A percentile compares a stretch with the other conserved stretches of the same genome.
Conservation (phyloP, 2,113 vertebrate genomes). For the Hipposideros armiger region DNA sequence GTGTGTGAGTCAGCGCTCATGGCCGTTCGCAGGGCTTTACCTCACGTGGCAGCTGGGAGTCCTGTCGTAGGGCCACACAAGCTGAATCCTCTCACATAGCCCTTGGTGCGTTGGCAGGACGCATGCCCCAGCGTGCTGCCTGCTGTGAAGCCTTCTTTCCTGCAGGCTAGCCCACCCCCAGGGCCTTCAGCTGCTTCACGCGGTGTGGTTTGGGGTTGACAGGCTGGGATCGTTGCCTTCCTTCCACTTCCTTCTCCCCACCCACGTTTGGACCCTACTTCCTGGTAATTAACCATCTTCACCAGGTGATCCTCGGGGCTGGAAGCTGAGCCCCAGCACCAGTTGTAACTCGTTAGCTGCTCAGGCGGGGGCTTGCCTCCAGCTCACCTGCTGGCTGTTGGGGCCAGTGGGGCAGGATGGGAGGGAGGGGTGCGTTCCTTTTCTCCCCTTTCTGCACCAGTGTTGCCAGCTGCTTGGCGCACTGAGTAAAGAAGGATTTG, state of each 20-base stretch:
- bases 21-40: background rate
- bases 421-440: background rate
- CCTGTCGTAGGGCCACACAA: background rate
- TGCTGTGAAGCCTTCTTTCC: fast-evolving
- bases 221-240: background rate
- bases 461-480: too few species aligned
- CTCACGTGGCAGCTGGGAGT: background rate
- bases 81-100: fast-evolving
- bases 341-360: background rate
- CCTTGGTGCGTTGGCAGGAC: background rate
- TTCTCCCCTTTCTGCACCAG: background rate
- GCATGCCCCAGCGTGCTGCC: background rate
- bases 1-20: fast-evolving
- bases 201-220: background rate
- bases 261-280: background rate
- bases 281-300: background rate
- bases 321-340: background rate
- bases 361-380: background rate
- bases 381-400: background rate
- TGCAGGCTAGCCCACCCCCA: fast-evolving
- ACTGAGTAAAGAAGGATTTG: background rate
- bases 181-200: background rate
- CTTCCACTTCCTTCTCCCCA: background rate
- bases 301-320: background rate
- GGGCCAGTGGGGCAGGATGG: fast-evolving